phyloP scores from a whole-genome alignment of 1,140 invertebrate species.

The Philopotamus ludificatus region DNA sequence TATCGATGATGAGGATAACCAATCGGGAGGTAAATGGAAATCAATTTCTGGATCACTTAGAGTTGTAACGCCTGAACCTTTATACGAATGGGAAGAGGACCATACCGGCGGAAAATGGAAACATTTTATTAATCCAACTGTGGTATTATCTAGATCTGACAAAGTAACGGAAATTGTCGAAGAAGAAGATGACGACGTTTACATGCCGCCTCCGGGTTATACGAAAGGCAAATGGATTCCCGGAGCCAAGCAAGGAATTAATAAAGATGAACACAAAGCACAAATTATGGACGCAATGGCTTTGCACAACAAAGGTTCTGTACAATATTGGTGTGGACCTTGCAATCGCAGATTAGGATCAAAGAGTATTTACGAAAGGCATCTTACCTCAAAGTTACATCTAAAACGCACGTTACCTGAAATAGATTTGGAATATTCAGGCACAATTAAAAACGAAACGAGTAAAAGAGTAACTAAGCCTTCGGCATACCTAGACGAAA shows the following conservation, averaged over 20 bases:
- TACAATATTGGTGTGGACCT: constrained; percentile 75
- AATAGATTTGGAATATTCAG: constrained; percentile 61
- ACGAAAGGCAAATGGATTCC: constrained; percentile 78
- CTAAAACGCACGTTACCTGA: constrained; percentile 68
- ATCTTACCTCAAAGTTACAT: constrained; percentile 71
- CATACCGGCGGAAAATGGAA: constrained; percentile 55
- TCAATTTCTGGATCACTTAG: constrained; percentile 53
- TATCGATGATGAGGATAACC: constrained; percentile 60
- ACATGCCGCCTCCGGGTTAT: constrained; percentile 64
- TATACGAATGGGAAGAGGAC: constrained; percentile 48
- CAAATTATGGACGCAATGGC: constrained; percentile 54
- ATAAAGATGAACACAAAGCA: constrained; percentile 52
- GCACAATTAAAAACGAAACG: constrained; percentile 46
- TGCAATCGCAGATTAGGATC: constrained; percentile 74
- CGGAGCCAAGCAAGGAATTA: constrained; percentile 56
- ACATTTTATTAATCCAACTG: constrained; percentile 43
- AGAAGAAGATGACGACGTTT: constrained; percentile 51
- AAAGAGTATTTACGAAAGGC: constrained; percentile 70
- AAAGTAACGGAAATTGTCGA: constrained; percentile 44
- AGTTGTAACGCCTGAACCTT: constrained; percentile 50
- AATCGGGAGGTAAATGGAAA: constrained; percentile 67
- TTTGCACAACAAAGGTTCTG: constrained; percentile 53
- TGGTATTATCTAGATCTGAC: constrained; percentile 40
- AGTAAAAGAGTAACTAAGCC: constrained; percentile 48
- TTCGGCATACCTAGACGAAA: constrained; percentile 46